Base-by-base conservation (phyloP, 1,140 invertebrate species). In the Octopus bimaculoides region DNA sequence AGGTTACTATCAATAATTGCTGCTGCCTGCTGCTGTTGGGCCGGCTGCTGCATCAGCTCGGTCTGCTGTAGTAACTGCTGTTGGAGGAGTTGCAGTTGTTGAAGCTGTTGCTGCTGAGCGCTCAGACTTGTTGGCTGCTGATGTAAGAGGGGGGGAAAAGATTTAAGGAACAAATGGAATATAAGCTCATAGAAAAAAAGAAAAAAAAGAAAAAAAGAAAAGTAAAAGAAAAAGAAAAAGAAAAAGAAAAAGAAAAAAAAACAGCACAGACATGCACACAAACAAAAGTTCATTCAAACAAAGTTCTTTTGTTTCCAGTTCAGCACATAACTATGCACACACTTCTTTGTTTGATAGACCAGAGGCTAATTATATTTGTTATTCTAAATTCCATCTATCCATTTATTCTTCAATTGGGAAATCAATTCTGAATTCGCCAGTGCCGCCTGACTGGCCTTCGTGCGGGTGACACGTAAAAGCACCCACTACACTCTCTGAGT, bases 41-140 rank as follows among this genome's bases (percentile, higher is more conserved):
- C 74, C 20, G 87, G 75, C 71, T 88, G 86, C 55, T 86, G 84
- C 81, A 89, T 85, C 75, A 86, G 73, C 66, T 87, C 85, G 5
- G 87, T 88, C 79, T 90, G 89, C 82, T 89, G 85, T 74, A 89
- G 81, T 71, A 89, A 78, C 82, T 90, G 89, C 56, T 88, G 86
- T 80, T 89, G 89, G 17, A 90, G 84, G 20, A 87, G 78, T 77
- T 90, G 88, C 52, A 90, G 80, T 81, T 89, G 89, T 77, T 89
- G 88, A 53, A 90, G 83, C 80, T 89, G 88, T 73, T 85, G 84
- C 75, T 89, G 87, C 77, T 89, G 89, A 4, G 86, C 86, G 80
- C 82, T 84, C 26, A 87, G 81, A 80, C 85, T 86, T 73, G 86
- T 82, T 56, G 82, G 81, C 75, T 81, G 75, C 85, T 84, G 83